Conservation (phyloP, 35 echinoderm and acorn worm species). For the Chiridota heheva region DNA sequence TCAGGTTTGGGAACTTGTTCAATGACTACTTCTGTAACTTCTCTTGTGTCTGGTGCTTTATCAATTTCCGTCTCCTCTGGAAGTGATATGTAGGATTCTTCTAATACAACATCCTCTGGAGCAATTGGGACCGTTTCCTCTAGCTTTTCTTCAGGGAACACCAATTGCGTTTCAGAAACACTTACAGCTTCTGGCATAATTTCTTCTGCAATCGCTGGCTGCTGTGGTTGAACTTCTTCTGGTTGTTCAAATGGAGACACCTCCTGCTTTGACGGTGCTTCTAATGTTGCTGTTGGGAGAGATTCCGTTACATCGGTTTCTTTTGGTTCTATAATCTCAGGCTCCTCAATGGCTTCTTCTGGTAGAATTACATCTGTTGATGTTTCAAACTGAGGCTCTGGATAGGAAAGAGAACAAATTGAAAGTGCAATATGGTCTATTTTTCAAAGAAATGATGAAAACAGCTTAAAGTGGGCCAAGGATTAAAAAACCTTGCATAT, state of each 20-base stretch:
- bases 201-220: too few relatives aligned
- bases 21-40: constrained; percentile 27
- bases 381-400: not conserved
- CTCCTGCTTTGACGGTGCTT: too few relatives aligned
- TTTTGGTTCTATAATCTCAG: not conserved
- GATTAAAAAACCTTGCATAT: too few relatives aligned
- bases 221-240: constrained; percentile 33
- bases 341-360: constrained; percentile 30
- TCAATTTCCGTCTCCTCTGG: constrained; percentile 19
- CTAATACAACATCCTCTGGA: not conserved
- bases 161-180: too few relatives aligned
- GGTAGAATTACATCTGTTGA: not conserved
- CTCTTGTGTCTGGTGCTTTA: constrained; percentile 10
- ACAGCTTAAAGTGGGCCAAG: too few relatives aligned
- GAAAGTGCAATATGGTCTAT: too few relatives aligned
- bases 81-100: not conserved
- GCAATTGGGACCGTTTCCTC: not conserved
- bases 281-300: not conserved
- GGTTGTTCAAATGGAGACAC: constrained; percentile 34
- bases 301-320: not conserved
- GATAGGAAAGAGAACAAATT: too few relatives aligned
- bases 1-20: constrained; percentile 47
- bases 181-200: too few relatives aligned
- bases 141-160: not conserved
- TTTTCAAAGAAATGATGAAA: too few relatives aligned